Evolutionary conservation across 1,140 invertebrate species (phyloP).

Genomic region (Pseudachorutes palmiensis): DNA sequence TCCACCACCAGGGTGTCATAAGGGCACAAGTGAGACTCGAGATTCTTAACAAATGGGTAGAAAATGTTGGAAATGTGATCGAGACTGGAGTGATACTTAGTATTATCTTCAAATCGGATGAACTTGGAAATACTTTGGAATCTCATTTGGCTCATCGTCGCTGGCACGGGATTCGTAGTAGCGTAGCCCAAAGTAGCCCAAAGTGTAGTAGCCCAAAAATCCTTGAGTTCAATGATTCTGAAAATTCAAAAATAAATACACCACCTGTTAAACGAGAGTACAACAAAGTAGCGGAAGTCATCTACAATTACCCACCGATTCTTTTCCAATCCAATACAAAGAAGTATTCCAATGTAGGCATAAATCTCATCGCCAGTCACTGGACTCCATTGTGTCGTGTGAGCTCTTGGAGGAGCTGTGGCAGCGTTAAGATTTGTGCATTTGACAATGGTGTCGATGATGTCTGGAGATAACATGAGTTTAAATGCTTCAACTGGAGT

Average conservation of each 20-base stretch:
- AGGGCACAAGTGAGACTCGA: not conserved
- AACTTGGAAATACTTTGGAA: not conserved
- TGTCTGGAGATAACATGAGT: not conserved
- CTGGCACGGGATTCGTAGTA: too few relatives aligned
- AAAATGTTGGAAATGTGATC: not conserved
- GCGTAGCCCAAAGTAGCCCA: too few relatives aligned
- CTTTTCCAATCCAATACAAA: not conserved
- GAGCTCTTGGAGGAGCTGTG: not conserved
- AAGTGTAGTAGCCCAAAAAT: not conserved
- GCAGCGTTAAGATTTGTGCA: not conserved
- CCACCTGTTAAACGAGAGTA: too few relatives aligned
- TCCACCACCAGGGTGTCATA: not conserved
- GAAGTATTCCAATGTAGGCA: slow-evolving; percentile 2
- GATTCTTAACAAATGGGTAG: not conserved
- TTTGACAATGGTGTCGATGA: not conserved
- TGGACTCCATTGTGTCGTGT: not conserved
- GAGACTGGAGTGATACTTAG: not conserved
- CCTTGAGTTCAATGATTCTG: not conserved
- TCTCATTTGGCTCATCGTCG: not conserved
- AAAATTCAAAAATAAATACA: too few relatives aligned
- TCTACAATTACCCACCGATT: not conserved
- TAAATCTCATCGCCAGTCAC: not conserved
- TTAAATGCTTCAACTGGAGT: not conserved
- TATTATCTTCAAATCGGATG: not conserved
- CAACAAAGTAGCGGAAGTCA: not conserved